Evolutionary conservation across 2,113 vertebrate genomes (phyloP).

Genomic region (Uria aalge): DNA sequence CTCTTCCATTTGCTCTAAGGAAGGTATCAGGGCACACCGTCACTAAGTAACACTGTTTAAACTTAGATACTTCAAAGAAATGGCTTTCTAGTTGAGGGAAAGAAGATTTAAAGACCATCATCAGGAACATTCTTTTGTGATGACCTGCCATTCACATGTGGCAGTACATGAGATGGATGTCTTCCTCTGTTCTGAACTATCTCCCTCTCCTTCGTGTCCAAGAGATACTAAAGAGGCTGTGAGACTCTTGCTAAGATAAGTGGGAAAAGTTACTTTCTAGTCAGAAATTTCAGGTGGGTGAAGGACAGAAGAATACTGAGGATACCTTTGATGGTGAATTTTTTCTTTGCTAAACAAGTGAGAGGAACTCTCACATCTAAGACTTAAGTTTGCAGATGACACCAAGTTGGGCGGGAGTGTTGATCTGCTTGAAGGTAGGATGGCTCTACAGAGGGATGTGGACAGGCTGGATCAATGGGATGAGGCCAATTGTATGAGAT

Average conservation of each 20-base stretch:
- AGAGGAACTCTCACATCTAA: neutral
- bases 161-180: neutral
- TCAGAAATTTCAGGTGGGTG: neutral
- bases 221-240: neutral
- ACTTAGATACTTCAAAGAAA: neutral
- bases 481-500: fast-evolving
- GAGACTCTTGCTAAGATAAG: neutral
- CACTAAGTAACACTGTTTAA: neutral
- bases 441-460: neutral
- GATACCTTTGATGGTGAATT: neutral
- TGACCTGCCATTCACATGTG: neutral
- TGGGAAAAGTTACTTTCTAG: neutral
- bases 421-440: neutral
- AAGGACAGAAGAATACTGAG: neutral
- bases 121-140: neutral
- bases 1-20: neutral
- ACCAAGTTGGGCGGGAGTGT: fast-evolving
- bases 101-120: neutral
- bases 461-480: neutral
- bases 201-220: neutral
- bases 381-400: fast-evolving
- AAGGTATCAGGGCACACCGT: neutral
- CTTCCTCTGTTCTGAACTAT: neutral
- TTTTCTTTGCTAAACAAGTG: neutral
- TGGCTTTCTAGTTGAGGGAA: neutral